phyloP scores from a whole-genome alignment of 53 echinoderm and acorn worm species.

The Paracentrotus lividus region DNA sequence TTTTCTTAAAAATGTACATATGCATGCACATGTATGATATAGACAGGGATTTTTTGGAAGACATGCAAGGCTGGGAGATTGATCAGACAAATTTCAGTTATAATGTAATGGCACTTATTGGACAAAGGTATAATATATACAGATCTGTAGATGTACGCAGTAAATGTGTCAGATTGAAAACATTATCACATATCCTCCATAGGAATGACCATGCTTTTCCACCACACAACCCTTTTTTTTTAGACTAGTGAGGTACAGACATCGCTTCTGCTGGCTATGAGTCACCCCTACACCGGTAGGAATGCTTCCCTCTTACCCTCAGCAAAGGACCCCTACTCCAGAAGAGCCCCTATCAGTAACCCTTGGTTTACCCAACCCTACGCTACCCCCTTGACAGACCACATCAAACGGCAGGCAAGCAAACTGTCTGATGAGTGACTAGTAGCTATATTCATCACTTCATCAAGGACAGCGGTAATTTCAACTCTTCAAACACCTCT shows the following conservation, averaged over 20 bases:
- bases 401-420: conserved; percentile 19
- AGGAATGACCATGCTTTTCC: neutral
- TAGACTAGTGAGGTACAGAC: neutral
- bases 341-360: conserved; percentile 31
- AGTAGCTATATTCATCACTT: conserved; percentile 42
- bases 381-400: conserved; percentile 27
- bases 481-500: conserved; percentile 45
- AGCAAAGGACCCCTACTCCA: conserved; percentile 1
- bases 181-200: neutral
- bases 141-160: neutral
- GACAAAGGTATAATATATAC: neutral
- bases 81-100: neutral
- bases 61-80: neutral
- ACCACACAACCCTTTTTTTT: neutral
- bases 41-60: too few relatives aligned
- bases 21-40: too few relatives aligned
- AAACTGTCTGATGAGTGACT: conserved; percentile 22
- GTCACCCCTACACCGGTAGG: conserved; percentile 52
- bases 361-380: conserved; percentile 25
- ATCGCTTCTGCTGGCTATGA: conserved; percentile 38
- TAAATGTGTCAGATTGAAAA: neutral
- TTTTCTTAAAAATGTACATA: too few relatives aligned
- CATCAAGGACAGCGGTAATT: conserved; percentile 12
- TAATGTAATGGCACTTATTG: neutral
- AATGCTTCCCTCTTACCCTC: conserved; percentile 42